Percentiles rank a stretch among this genome's conserved stretches.
Evolutionary conservation across 2,113 vertebrate species (phyloP).

Genomic region (Muscicapa adusta): DNA sequence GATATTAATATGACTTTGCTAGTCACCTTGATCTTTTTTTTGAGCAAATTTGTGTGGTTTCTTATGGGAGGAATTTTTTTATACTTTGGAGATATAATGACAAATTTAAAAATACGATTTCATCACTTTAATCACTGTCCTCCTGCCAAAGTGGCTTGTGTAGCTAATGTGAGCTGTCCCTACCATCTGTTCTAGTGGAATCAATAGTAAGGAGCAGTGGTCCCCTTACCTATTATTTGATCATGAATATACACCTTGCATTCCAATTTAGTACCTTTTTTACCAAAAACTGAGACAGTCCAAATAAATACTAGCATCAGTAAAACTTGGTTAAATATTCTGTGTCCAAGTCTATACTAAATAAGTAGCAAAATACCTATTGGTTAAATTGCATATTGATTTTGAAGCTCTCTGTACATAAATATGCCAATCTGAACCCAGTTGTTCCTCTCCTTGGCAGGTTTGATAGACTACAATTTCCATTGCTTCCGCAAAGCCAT

Average conservation of each 20-base stretch:
- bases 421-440: neutral
- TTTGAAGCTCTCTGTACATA: neutral
- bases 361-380: neutral
- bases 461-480: slow-evolving; percentile 99
- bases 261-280: neutral
- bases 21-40: neutral
- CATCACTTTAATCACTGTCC: neutral
- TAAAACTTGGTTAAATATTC: neutral
- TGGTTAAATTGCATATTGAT: neutral
- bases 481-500: slow-evolving; percentile 99
- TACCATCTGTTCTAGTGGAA: neutral
- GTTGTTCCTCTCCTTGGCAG: slow-evolving; percentile 65
- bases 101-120: too few species aligned
- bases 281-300: neutral
- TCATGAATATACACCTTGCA: neutral
- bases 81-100: neutral
- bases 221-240: neutral
- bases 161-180: neutral
- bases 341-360: neutral
- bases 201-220: neutral
- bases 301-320: neutral
- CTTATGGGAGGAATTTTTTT: neutral
- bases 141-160: neutral
- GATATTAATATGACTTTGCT: neutral
- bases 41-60: neutral